Base-by-base conservation (phyloP, 2,888 invertebrate genomes). In the Margaritifera margaritifera region DNA sequence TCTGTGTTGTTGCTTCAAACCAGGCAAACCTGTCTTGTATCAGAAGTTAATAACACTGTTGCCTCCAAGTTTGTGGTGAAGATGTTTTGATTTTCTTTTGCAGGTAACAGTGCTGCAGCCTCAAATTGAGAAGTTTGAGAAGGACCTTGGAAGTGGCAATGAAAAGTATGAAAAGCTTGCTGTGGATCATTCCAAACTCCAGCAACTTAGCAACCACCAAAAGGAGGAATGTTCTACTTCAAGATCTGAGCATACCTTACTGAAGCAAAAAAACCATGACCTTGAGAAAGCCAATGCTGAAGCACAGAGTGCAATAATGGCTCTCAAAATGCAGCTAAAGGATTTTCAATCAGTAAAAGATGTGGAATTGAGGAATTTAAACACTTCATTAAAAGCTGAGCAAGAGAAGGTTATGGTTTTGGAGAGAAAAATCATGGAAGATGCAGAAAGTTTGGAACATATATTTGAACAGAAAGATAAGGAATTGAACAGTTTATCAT, bases 81-180 rank as follows among this genome's bases (percentile, higher is more conserved):
- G 51, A 31, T 18, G 19, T 5, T 50, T 55, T 31, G 53, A 15
- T 60, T 63, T 42, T 20, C 24, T 62, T 58, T 71, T 69, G n/a
- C 61, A 83, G 83, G 72, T 74, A 15, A 70, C 73, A 22, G 77
- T 80, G 57, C 69, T 80, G 53, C 82, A 81, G 64, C 58, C 72
- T 24, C 78, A 72, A 11, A 53, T 82, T 15, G 83, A 83, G 56
- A 74, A 76, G 24, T 61, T 69, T 60, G 81, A 83, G 56, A 66
- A 74, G 60, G 78, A 80, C n/a, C 75, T 74, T 27, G 74, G 73
- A 68, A 79, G 79, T 22, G 62, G 72, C n/a, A 71, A 70, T 19
- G 80, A 80, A 59, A 80, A 83, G 61, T 74, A 76, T 66, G 82
- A 82, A 61, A 83, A 81, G 58, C 53, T 81, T 31, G 62, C 70